Evolutionary conservation across 2,113 vertebrate genomes (phyloP).

Genomic region (Bagarius yarrelli): DNA sequence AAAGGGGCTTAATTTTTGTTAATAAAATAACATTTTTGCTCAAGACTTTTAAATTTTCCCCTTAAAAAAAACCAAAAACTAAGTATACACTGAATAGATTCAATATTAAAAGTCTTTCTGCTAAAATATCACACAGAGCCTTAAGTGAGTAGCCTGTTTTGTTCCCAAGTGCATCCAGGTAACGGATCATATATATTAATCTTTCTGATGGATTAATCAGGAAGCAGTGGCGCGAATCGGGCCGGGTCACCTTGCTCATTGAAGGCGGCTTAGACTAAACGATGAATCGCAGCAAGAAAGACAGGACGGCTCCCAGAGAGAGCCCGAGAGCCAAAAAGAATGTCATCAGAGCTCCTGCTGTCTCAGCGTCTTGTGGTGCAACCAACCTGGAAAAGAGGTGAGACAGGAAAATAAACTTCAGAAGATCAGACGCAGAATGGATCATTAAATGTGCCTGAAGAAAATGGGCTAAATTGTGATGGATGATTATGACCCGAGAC

Average conservation of each 20-base stretch:
- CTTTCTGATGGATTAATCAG: neutral
- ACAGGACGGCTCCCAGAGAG: constrained; percentile 76
- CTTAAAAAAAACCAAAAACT: neutral
- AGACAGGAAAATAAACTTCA: neutral
- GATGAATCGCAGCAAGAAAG: constrained; percentile 74
- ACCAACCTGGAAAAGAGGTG: constrained; percentile 69
- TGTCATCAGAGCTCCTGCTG: constrained; percentile 84
- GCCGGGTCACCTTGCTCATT: constrained; percentile 64
- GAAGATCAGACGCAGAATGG: neutral
- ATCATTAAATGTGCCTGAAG: neutral
- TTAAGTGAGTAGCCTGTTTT: too few relatives aligned
- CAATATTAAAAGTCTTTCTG: neutral
- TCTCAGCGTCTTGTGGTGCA: constrained; percentile 75
- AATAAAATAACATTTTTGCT: neutral
- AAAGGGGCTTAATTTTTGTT: neutral
- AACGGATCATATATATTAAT: neutral
- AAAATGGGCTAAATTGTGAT: neutral
- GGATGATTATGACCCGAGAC: neutral
- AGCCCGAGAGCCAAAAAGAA: constrained; percentile 85
- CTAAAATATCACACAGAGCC: neutral
- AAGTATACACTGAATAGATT: neutral
- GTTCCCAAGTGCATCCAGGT: neutral
- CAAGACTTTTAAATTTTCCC: neutral
- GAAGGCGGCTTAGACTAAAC: constrained; percentile 58
- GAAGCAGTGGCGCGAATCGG: neutral